Conservation (phyloP, 2,113 vertebrate species). For the Malurus cyaneus region DNA sequence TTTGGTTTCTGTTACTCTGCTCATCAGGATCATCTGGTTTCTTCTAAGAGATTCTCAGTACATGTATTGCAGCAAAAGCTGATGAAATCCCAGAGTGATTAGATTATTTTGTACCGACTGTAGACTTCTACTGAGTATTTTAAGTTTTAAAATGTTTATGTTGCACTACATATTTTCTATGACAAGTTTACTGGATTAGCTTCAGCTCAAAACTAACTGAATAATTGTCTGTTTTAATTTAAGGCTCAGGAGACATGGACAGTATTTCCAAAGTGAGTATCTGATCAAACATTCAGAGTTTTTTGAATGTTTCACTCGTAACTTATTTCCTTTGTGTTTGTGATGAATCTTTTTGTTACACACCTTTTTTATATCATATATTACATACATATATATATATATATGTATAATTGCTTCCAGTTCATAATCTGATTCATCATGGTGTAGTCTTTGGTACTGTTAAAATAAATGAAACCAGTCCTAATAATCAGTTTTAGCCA, state of each 20-base stretch:
- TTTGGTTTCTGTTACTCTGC: background rate
- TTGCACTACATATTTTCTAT: background rate
- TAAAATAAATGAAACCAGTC: background rate
- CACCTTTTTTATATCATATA: background rate
- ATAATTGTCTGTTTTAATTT: slow-evolving; percentile 44
- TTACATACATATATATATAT: background rate
- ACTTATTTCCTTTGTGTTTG: background rate
- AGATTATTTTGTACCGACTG: background rate
- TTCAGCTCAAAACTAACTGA: slow-evolving; percentile 30
- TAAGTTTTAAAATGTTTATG: background rate
- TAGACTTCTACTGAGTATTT: background rate
- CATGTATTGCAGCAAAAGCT: background rate
- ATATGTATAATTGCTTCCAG: background rate
- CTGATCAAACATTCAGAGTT: background rate
- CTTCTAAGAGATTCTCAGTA: background rate
- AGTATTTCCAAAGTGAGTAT: slow-evolving; percentile 95
- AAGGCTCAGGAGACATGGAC: slow-evolving; percentile 97
- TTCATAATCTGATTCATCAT: background rate
- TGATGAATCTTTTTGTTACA: background rate
- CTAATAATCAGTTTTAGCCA: background rate
- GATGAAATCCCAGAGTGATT: background rate
- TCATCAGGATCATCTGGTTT: background rate
- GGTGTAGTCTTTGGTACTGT: background rate
- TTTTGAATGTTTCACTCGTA: background rate
- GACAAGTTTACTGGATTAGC: background rate